Conservation (phyloP, 2,797 vertebrate genomes). For the Clarias pachynema region DNA sequence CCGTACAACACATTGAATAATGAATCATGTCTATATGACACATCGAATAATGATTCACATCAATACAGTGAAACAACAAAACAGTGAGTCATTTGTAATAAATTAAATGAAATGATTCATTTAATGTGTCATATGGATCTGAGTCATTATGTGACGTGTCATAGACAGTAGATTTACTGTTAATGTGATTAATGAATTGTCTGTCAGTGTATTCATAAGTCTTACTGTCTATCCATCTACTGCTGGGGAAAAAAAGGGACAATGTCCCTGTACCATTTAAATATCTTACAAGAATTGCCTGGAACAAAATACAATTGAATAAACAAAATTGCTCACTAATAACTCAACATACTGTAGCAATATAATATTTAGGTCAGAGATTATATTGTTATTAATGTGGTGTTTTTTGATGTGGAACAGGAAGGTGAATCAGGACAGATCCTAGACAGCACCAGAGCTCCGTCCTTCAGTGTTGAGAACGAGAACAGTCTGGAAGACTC, state of each 20-base stretch:
- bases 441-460: constrained; percentile 49
- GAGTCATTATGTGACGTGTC: too few species aligned
- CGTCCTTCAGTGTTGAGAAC: constrained; percentile 60
- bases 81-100: too few species aligned
- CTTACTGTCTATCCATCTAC: too few species aligned
- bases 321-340: not conserved
- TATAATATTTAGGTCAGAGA: not conserved
- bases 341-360: not conserved
- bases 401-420: constrained; percentile 53
- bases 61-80: too few species aligned
- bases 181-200: too few species aligned
- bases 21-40: too few species aligned
- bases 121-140: too few species aligned
- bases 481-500: constrained; percentile 55
- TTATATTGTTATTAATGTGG: not conserved
- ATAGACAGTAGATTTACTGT: too few species aligned
- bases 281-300: not conserved
- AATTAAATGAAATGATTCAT: too few species aligned
- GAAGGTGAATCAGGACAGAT: constrained; percentile 49
- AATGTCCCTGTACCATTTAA: not conserved
- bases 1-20: too few species aligned
- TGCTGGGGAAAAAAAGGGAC: not conserved
- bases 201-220: too few species aligned
- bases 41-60: too few species aligned
- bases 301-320: not conserved